Conservation (phyloP, 2,888 invertebrate species). For the Pocota personata region DNA sequence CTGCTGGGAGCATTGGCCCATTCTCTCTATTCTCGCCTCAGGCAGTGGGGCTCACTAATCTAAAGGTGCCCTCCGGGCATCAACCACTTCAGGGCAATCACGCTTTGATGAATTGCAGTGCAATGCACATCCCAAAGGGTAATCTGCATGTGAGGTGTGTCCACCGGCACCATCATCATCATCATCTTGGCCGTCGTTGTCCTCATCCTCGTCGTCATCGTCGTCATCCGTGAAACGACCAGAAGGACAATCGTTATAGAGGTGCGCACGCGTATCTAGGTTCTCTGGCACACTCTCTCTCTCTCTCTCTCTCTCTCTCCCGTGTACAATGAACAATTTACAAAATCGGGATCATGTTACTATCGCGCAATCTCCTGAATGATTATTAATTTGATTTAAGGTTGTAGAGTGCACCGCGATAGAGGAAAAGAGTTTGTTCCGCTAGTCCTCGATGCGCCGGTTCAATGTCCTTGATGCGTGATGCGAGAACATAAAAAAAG, state of each 20-base stretch:
- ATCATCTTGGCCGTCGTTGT: background rate
- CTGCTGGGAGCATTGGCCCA: constrained; percentile 69
- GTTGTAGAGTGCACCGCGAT: constrained; percentile 19
- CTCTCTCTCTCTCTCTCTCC: background rate
- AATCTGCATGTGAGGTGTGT: constrained; percentile 71
- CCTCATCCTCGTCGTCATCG: background rate
- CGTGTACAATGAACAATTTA: constrained; percentile 55
- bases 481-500: constrained; percentile 54
- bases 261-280: constrained; percentile 4
- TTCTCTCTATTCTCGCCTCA: constrained; percentile 22
- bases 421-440: background rate
- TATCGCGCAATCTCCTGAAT: constrained; percentile 67
- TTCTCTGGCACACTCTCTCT: background rate
- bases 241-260: constrained; percentile 47
- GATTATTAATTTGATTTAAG: constrained; percentile 71
- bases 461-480: constrained; percentile 71
- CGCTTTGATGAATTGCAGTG: constrained; percentile 65
- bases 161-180: constrained; percentile 52
- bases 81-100: constrained; percentile 56
- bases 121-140: constrained; percentile 57
- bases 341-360: constrained; percentile 70
- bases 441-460: constrained; percentile 25
- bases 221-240: background rate
- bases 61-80: constrained; percentile 50
- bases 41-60: constrained; percentile 29